These are phyloP conservation scores for Thyatira batis DNA, from an alignment of 2,888 invertebrate genomes.

Conservation along the genomic window DNA sequence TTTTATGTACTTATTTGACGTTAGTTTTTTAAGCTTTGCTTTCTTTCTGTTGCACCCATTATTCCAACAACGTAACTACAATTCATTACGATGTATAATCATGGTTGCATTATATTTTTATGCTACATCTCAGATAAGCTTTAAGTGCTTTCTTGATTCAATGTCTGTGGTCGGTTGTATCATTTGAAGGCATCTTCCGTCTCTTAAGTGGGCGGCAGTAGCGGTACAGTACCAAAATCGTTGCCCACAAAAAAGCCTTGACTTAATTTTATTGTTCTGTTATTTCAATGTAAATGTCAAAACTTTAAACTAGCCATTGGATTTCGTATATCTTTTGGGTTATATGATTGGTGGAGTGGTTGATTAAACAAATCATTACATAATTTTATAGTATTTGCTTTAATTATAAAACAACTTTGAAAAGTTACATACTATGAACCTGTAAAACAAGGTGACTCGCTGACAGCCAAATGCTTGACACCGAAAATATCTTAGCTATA, in stretches of 20 bases:
- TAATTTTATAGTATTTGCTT: background rate
- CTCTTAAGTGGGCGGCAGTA: constrained; percentile 13
- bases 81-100: background rate
- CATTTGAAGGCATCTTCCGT: constrained; percentile 5
- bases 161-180: constrained; percentile 7
- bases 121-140: constrained; percentile 11
- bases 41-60: background rate
- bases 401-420: background rate
- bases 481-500: background rate
- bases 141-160: constrained; percentile 17
- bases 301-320: constrained; percentile 12
- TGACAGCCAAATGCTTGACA: constrained; percentile 2
- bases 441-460: background rate
- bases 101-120: constrained; percentile 1
- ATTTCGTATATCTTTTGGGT: background rate
- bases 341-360: background rate
- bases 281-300: constrained; percentile 9
- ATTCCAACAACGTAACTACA: background rate
- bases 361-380: background rate
- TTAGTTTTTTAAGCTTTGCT: too few relatives aligned
- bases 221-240: constrained; percentile 19
- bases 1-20: background rate
- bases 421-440: background rate
- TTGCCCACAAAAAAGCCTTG: constrained; percentile 32
- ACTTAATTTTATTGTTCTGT: constrained; percentile 18